A percentile compares a stretch with the other conserved stretches of the same genome.
Conservation (phyloP, 2,113 vertebrate species). For the Poecile atricapillus region DNA sequence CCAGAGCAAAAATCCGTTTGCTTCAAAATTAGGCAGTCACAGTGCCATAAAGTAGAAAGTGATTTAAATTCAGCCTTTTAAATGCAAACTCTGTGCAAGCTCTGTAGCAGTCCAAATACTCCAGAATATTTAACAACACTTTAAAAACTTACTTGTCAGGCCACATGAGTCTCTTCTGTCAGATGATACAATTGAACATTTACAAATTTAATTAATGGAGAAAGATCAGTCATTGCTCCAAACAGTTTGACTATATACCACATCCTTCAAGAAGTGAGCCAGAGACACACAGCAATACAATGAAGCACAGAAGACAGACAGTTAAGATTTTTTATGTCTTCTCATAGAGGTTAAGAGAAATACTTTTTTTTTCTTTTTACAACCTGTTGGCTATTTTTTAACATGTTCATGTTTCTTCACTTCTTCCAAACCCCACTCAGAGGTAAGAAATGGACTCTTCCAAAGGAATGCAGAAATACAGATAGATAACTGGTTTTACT, state of each 20-base stretch:
- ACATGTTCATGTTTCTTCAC: neutral
- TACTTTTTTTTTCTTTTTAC: neutral
- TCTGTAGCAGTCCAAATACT: neutral
- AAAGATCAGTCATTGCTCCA: neutral
- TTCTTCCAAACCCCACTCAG: neutral
- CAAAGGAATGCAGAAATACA: neutral
- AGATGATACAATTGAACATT: neutral
- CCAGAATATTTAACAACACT: neutral
- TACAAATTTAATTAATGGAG: neutral
- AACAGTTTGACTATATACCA: neutral
- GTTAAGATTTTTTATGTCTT: neutral
- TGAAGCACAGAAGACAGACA: neutral
- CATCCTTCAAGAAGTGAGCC: neutral
- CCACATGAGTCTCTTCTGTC: neutral
- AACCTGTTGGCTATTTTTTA: neutral
- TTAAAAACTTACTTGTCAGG: neutral
- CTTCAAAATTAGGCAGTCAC: neutral
- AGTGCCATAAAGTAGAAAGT: neutral
- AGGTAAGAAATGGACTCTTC: neutral
- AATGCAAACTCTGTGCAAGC: neutral
- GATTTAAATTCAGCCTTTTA: neutral
- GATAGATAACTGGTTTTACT: constrained; percentile 64
- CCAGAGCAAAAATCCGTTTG: neutral
- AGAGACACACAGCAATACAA: neutral
- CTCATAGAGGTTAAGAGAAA: neutral